Evolutionary conservation across 2,888 invertebrate genomes (phyloP).

Genomic region (Nomada hirtipes): DNA sequence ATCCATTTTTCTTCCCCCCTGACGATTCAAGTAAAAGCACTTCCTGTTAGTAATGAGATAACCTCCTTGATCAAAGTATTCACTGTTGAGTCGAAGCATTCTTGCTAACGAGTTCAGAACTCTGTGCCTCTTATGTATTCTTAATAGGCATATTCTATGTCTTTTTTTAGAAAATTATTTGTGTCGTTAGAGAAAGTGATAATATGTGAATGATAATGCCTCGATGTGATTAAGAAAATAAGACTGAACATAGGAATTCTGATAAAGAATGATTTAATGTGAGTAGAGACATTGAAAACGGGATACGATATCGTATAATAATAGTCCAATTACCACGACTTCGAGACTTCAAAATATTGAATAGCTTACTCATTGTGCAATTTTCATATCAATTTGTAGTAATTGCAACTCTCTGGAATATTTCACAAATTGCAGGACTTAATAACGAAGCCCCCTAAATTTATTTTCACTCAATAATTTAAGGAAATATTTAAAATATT

Average conservation of each 20-base stretch:
- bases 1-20: background rate
- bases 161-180: background rate
- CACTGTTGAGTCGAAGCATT: slow-evolving; percentile 1
- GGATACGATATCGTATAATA: background rate
- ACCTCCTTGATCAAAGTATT: slow-evolving; percentile 2
- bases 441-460: too few relatives aligned
- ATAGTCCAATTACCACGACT: too few relatives aligned
- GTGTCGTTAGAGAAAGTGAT: background rate
- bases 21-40: slow-evolving; percentile 11
- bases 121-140: background rate
- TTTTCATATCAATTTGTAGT: too few relatives aligned
- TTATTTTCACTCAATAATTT: too few relatives aligned
- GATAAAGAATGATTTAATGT: slow-evolving; percentile 2
- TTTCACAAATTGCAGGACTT: too few relatives aligned
- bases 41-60: slow-evolving; percentile 9
- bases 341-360: background rate
- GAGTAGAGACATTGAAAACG: background rate
- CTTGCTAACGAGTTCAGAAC: slow-evolving; percentile 1
- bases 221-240: background rate
- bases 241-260: background rate
- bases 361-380: background rate
- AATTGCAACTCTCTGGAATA: too few relatives aligned
- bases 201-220: background rate
- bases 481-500: too few relatives aligned
- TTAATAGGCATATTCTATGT: background rate